These are phyloP conservation scores for Nycticebus coucang DNA, from an alignment of 2,113 vertebrate genomes.

Conservation along the genomic window DNA sequence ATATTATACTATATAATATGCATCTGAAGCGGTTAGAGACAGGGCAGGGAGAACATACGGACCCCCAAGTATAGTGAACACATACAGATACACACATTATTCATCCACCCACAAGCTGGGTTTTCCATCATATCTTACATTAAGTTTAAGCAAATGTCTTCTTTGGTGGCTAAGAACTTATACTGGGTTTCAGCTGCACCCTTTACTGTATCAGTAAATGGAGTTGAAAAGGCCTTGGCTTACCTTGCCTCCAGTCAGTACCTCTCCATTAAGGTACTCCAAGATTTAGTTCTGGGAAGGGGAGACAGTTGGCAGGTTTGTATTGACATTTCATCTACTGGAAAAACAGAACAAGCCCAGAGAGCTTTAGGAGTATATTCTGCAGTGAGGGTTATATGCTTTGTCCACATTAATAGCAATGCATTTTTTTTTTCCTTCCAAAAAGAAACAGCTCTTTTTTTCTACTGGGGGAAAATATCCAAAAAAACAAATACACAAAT, in stretches of 20 bases:
- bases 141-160: constrained; percentile 15
- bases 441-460: constrained; percentile 7
- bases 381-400: neutral
- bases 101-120: neutral
- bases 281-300: neutral
- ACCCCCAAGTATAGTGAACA: neutral
- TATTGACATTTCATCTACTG: neutral
- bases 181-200: neutral
- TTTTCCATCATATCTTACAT: neutral
- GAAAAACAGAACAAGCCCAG: neutral
- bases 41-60: neutral
- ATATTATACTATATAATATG: neutral
- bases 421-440: neutral
- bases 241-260: neutral
- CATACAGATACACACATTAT: neutral
- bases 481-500: neutral
- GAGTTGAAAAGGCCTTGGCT: neutral
- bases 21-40: neutral
- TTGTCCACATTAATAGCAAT: neutral
- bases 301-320: neutral
- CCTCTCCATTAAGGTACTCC: neutral
- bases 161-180: neutral
- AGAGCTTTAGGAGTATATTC: neutral
- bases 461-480: neutral
- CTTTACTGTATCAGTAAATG: neutral